A percentile compares a stretch with the other conserved stretches of the same genome.
Conservation (phyloP, 2,888 invertebrate genomes). For the Zygaena filipendulae region DNA sequence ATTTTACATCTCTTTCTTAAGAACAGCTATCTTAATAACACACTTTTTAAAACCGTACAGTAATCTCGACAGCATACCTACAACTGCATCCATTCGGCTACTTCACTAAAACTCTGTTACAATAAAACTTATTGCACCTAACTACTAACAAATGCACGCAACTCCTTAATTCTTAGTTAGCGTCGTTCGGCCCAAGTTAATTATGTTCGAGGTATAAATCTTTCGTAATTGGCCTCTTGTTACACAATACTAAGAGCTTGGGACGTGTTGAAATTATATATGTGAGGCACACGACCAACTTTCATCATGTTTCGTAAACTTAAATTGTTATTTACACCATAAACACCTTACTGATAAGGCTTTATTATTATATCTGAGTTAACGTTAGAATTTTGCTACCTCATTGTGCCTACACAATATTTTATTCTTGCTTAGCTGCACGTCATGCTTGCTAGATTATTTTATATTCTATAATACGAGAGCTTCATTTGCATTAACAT, state of each 20-base stretch:
- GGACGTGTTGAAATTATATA: slow-evolving; percentile 67
- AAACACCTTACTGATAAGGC: too few relatives aligned
- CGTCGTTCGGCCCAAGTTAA: slow-evolving; percentile 66
- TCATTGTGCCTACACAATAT: too few relatives aligned
- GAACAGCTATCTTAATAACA: too few relatives aligned
- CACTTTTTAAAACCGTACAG: too few relatives aligned
- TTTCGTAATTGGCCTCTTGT: slow-evolving; percentile 68
- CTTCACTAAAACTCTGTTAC: slow-evolving; percentile 4
- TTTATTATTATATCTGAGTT: too few relatives aligned
- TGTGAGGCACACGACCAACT: slow-evolving; percentile 47
- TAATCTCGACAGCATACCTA: too few relatives aligned
- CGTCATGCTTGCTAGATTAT: too few relatives aligned
- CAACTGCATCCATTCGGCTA: background rate
- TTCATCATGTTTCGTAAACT: slow-evolving; percentile 31
- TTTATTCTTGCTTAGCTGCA: too few relatives aligned
- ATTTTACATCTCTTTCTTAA: too few relatives aligned
- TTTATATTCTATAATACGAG: too few relatives aligned
- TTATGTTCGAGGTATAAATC: slow-evolving; percentile 68
- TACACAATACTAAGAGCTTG: slow-evolving; percentile 60
- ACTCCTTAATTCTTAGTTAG: slow-evolving; percentile 59
- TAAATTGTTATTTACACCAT: slow-evolving; percentile 29
- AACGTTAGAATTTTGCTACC: too few relatives aligned
- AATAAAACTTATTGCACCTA: slow-evolving; percentile 16
- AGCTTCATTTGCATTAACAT: too few relatives aligned
- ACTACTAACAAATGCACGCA: slow-evolving; percentile 27